Conservation (phyloP, 2,113 vertebrate species). For the Pteruthius melanotis region DNA sequence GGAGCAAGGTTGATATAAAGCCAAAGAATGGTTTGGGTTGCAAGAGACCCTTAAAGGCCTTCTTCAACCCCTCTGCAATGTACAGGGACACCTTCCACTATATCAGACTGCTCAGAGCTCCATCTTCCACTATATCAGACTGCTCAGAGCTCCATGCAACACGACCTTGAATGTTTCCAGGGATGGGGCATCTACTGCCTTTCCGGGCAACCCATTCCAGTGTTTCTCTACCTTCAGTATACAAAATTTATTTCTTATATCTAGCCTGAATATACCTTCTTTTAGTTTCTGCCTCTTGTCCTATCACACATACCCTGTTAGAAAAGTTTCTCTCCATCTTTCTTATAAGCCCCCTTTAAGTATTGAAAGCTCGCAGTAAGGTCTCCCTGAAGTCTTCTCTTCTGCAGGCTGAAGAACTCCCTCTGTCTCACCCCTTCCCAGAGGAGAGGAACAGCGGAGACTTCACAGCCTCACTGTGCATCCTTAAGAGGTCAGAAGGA, state of each 20-base stretch:
- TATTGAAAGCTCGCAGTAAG: neutral
- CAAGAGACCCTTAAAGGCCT: neutral
- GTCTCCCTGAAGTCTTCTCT: neutral
- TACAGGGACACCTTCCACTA: neutral
- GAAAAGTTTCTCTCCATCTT: neutral
- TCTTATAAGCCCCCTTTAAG: neutral
- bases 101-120: too few species aligned
- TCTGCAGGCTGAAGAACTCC: neutral
- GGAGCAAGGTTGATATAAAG: neutral
- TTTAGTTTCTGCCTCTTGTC: neutral
- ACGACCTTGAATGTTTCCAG: neutral
- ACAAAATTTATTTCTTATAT: neutral
- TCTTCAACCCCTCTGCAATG: fast-evolving
- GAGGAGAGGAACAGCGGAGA: neutral
- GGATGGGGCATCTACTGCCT: neutral
- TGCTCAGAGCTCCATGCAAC: fast-evolving
- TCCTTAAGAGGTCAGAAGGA: neutral
- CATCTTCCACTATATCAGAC: too few species aligned
- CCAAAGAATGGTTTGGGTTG: neutral
- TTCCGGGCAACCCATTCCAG: fast-evolving
- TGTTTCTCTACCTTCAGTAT: neutral
- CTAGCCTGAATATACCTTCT: neutral
- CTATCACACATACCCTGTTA: fast-evolving
- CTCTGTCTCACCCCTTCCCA: neutral
- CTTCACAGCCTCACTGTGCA: neutral